Conservation (phyloP, 2,797 vertebrate species). For the Lithobates pipiens region DNA sequence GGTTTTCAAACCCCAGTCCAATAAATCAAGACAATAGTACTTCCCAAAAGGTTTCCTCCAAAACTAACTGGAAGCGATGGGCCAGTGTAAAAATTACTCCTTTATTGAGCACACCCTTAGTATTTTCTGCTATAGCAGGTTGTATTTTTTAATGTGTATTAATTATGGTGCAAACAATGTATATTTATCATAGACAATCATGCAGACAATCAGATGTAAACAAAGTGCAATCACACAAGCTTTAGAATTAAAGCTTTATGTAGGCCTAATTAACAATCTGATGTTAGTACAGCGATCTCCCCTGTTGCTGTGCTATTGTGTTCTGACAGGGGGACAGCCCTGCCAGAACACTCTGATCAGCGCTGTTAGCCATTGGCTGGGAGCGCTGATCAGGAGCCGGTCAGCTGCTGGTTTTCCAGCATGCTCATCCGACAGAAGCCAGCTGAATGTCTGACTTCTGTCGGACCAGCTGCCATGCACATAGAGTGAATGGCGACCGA, state of each 20-base stretch:
- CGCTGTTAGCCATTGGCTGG: too few species aligned
- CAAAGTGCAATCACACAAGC: slow-evolving; percentile 57
- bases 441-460: too few species aligned
- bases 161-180: slow-evolving; percentile 18
- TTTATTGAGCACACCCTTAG: not conserved
- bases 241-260: slow-evolving; percentile 1
- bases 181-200: slow-evolving; percentile 66
- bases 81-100: not conserved
- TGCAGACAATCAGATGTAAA: slow-evolving; percentile 35
- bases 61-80: not conserved
- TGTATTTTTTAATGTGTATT: slow-evolving; percentile 20
- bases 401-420: too few species aligned
- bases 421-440: too few species aligned
- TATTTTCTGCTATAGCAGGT: slow-evolving; percentile 28
- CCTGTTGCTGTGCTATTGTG: too few species aligned
- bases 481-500: too few species aligned
- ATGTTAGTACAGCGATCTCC: too few species aligned
- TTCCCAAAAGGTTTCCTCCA: not conserved
- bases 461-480: too few species aligned
- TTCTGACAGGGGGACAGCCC: too few species aligned
- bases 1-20: too few species aligned
- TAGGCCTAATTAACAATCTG: not conserved
- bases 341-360: too few species aligned
- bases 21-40: not conserved
- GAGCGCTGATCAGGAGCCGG: too few species aligned